phyloP scores from a whole-genome alignment of 2,888 invertebrate species.

The Leptopilina myrica region DNA sequence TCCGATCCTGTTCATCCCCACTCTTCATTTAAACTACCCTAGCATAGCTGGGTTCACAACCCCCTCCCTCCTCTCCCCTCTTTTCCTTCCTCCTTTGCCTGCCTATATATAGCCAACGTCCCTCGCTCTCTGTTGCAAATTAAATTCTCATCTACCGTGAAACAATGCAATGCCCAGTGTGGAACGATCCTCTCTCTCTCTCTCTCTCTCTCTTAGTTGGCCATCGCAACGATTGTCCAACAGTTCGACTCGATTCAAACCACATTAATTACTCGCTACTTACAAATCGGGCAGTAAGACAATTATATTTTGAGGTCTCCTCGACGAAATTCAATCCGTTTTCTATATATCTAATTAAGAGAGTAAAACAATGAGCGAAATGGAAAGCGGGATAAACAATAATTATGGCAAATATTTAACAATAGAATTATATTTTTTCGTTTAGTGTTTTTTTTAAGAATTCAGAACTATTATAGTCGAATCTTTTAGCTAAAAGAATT shows the following conservation, averaged over 20 bases:
- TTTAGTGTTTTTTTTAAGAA: too few species aligned
- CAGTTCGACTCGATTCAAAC: slow-evolving; percentile 65
- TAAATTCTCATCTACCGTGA: slow-evolving; percentile 76
- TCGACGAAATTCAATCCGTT: slow-evolving; percentile 28
- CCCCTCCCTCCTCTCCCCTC: neutral
- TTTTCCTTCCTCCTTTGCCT: neutral
- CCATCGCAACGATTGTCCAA: slow-evolving; percentile 53
- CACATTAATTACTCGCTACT: slow-evolving; percentile 73
- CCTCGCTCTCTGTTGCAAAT: slow-evolving; percentile 69
- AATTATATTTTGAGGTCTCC: slow-evolving; percentile 26
- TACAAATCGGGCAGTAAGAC: slow-evolving; percentile 60
- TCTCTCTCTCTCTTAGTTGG: slow-evolving; percentile 21
- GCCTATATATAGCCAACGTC: slow-evolving; percentile 42
- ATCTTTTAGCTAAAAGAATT: too few species aligned
- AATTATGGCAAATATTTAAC: too few species aligned
- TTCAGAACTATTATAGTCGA: too few species aligned
- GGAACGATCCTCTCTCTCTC: slow-evolving; percentile 39
- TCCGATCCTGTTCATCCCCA: slow-evolving; percentile 55
- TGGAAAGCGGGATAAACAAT: neutral
- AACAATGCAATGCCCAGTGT: slow-evolving; percentile 68
- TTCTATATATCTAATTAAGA: neutral
- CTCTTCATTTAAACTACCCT: slow-evolving; percentile 33
- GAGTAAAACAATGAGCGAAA: neutral
- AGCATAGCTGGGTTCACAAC: too few species aligned
- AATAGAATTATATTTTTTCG: too few species aligned